Conservation (phyloP, 2,797 vertebrate genomes). For the Sardinella longiceps region DNA sequence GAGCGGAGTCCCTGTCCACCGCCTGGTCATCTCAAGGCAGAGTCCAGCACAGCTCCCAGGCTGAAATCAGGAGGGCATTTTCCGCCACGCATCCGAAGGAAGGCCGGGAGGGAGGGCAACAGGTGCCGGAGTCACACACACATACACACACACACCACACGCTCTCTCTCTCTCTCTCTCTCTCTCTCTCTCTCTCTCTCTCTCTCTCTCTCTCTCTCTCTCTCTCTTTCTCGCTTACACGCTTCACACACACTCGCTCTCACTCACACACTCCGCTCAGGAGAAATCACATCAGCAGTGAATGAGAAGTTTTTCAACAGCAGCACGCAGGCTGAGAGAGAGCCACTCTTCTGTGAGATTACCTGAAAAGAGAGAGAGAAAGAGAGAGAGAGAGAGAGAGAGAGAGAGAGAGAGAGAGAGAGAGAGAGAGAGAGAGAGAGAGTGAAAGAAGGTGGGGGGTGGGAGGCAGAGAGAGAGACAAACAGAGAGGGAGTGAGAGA, state of each 20-base stretch:
- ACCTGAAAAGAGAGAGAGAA: not conserved
- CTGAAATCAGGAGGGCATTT: constrained; percentile 83
- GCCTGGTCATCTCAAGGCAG: constrained; percentile 92
- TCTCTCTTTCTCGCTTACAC: not conserved
- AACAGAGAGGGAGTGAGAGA: not conserved
- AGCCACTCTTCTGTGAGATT: constrained; percentile 22
- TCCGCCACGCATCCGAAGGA: constrained; percentile 57
- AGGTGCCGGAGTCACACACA: not conserved
- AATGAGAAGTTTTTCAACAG: constrained; percentile 20
- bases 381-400: not conserved
- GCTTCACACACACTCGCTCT: not conserved
- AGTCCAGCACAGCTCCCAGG: constrained; percentile 72
- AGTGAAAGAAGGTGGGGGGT: no score
- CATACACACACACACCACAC: not conserved
- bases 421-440: not conserved
- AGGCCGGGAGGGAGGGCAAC: constrained; percentile 23
- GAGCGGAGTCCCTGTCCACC: constrained; percentile 88
- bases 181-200: not conserved
- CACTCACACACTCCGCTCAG: not conserved
- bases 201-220: not conserved
- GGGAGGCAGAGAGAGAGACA: not conserved
- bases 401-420: not conserved
- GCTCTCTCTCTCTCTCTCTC: no score
- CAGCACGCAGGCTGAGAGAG: not conserved
- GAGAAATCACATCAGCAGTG: constrained; percentile 6